Conservation (phyloP, 2,113 vertebrate species). For the Elgaria multicarinata region DNA sequence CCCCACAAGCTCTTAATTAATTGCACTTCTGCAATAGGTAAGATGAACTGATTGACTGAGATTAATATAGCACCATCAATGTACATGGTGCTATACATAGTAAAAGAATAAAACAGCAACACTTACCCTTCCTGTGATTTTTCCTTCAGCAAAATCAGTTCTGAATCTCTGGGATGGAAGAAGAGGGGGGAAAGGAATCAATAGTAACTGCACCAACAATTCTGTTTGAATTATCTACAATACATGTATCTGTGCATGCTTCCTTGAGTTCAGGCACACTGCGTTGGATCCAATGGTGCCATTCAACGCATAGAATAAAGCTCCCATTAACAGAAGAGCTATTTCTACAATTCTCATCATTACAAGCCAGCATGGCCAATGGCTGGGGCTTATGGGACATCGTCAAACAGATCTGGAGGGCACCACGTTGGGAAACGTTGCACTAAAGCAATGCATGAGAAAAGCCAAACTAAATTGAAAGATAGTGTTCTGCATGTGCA, state of each 20-base stretch:
- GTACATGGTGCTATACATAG: no score
- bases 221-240: not conserved
- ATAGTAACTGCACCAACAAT: not conserved
- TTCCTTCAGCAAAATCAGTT: slow-evolving; percentile 98
- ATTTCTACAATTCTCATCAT: no score
- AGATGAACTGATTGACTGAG: not conserved
- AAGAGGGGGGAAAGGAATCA: slow-evolving; percentile 39
- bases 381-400: no score
- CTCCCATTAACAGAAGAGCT: not conserved
- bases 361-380: no score
- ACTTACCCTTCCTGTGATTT: slow-evolving; percentile 97
- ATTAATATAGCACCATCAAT: no score
- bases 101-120: no score
- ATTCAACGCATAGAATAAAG: not conserved
- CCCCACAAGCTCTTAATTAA: no score
- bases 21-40: not conserved
- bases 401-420: no score
- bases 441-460: not conserved
- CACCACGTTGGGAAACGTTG: no score
- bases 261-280: not conserved
- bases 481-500: not conserved
- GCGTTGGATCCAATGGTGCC: not conserved
- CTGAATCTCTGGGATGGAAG: slow-evolving; percentile 89
- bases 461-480: not conserved
- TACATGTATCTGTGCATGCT: not conserved